Conservation (phyloP, 2,113 vertebrate species). For the Pseudonaja textilis region DNA sequence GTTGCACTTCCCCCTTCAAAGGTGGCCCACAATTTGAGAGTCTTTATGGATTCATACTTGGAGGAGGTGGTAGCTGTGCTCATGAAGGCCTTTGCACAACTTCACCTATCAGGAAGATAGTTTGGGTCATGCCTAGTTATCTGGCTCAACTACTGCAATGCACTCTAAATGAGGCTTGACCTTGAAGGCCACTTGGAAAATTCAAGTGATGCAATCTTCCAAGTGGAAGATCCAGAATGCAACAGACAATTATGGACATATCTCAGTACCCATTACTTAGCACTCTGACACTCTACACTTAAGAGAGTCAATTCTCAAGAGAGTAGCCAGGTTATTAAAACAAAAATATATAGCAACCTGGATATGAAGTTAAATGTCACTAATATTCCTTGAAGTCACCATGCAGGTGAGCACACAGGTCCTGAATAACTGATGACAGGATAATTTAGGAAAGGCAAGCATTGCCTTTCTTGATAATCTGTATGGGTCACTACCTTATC, state of each 20-base stretch:
- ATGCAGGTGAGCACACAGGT: conserved; percentile 21
- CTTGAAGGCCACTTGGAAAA: background rate
- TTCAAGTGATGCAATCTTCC: too few species aligned
- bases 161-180: background rate
- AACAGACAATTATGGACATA: background rate
- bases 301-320: background rate
- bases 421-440: conserved; percentile 21
- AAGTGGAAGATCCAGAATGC: background rate
- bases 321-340: background rate
- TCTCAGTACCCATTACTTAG: background rate
- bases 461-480: conserved; percentile 1
- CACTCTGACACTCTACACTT: background rate
- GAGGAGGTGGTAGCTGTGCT: background rate
- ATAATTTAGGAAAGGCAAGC: background rate
- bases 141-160: background rate
- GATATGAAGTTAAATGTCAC: background rate
- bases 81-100: background rate
- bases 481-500: background rate
- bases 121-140: background rate
- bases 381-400: background rate
- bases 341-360: background rate
- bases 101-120: background rate
- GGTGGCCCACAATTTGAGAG: background rate
- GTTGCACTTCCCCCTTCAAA: background rate
- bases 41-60: background rate